Evolutionary conservation across 2,797 vertebrate genomes (phyloP), one percentile per base, ranked within the genome.

Genomic region (Neostethus bicornis): DNA sequence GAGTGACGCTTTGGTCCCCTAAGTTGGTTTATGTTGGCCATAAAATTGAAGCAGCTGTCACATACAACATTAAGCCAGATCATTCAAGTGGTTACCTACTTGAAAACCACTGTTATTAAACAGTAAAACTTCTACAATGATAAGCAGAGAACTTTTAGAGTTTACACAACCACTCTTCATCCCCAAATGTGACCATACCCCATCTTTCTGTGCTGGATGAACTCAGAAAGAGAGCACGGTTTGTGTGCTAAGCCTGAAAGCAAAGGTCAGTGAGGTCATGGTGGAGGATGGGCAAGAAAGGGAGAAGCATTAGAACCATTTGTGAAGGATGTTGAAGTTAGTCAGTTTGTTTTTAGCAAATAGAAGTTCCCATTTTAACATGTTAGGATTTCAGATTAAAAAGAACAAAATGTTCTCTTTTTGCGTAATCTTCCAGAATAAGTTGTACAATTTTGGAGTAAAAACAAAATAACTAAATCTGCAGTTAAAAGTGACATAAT

Each of bases 221-320:
- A 19, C 47, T n/a, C n/a, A n/a, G n/a, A n/a, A n/a, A n/a, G n/a
- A n/a, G n/a, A 17, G 0, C 29, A 24, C 9, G 1, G 23, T 31
- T 59, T 34, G 26, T 31, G 11, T 34, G 12, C 21, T 11, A 3
- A 16, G 25, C 16, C 5, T 54, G 39, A 51, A 51, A 23, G 49
- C 29, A 13, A 42, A 20, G 41, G 28, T 45, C 38, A 56, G 23
- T n/a, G 28, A 35, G 50, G 23, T 56, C 35, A 46, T 20, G 11
- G 23, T 39, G 31, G 26, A 44, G 66, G 46, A 74, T 37, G 43
- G 48, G n/a, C 0, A 6, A 37, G 24, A 16, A 17, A 21, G 2
- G 13, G 17, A 24, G 41, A 44, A 13, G 19, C 24, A 7, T 3
- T 35, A 7, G 4, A 21, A 25, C 4, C 19, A 4, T 53, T 24